phyloP scores from a whole-genome alignment of 37 sponge, comb jelly and placozoan species.

The Agelas oroides region DNA sequence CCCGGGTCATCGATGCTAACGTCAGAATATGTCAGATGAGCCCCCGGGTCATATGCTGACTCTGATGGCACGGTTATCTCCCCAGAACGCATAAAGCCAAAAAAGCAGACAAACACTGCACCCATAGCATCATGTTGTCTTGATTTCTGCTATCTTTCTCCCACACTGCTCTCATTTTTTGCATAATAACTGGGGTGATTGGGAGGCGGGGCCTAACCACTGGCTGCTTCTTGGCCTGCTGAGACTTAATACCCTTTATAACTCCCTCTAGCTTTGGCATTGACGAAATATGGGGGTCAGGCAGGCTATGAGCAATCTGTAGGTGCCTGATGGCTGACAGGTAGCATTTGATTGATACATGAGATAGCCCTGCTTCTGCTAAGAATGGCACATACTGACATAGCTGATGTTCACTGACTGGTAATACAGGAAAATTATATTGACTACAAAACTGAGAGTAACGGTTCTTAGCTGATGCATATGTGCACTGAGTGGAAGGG shows the following conservation, averaged over 20 bases:
- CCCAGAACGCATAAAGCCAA: too few relatives aligned
- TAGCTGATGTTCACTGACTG: conserved; percentile 7
- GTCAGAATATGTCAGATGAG: too few relatives aligned
- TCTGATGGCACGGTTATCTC: too few relatives aligned
- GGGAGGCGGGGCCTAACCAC: neutral
- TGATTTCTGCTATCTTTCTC: too few relatives aligned
- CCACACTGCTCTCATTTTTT: neutral
- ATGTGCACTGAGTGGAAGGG: conserved; percentile 20
- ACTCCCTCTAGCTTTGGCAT: conserved; percentile 14
- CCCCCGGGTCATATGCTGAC: too few relatives aligned
- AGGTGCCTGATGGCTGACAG: conserved; percentile 22
- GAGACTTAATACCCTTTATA: neutral
- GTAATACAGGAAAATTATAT: neutral
- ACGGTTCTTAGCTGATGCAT: conserved; percentile 24
- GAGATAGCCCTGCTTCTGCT: neutral
- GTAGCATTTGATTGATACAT: conserved; percentile 15
- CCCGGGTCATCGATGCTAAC: too few relatives aligned
- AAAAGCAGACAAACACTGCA: too few relatives aligned
- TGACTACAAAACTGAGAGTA: conserved; percentile 7
- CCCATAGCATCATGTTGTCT: too few relatives aligned
- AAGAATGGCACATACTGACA: conserved; percentile 15
- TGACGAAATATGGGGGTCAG: neutral
- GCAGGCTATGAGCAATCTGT: neutral
- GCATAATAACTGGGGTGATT: neutral
- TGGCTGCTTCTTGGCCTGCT: neutral